A percentile compares a stretch with the other conserved stretches of the same genome.
These are phyloP conservation scores for Dynastes maya DNA, from an alignment of 2,888 invertebrate genomes.

Conservation along the genomic window DNA sequence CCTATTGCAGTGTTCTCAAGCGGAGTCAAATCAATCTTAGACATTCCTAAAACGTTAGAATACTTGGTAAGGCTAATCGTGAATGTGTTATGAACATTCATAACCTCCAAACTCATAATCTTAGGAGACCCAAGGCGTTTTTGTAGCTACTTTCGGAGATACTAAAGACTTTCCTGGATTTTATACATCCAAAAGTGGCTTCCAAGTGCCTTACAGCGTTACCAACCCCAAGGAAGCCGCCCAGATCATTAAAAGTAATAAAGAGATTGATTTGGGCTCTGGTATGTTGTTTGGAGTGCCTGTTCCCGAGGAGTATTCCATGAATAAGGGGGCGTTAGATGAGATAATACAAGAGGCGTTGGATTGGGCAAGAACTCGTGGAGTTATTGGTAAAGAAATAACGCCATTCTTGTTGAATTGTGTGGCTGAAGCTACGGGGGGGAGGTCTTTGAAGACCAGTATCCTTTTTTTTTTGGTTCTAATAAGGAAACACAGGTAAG, in stretches of 20 bases:
- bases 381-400: slow-evolving; percentile 87
- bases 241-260: slow-evolving; percentile 75
- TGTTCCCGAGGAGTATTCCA: slow-evolving; percentile 82
- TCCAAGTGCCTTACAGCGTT: slow-evolving; percentile 81
- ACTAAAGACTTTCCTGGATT: slow-evolving; percentile 91
- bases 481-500: too few species aligned
- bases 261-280: slow-evolving; percentile 71
- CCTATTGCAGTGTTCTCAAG: slow-evolving; percentile 94
- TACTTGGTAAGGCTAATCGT: slow-evolving; percentile 78
- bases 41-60: slow-evolving; percentile 94
- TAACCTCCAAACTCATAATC: slow-evolving; percentile 38
- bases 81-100: too few species aligned
- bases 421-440: slow-evolving; percentile 85
- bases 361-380: slow-evolving; percentile 73
- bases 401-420: slow-evolving; percentile 92
- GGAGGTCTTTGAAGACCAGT: slow-evolving; percentile 90
- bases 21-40: slow-evolving; percentile 97
- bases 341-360: slow-evolving; percentile 82
- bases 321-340: slow-evolving; percentile 77
- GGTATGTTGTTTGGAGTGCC: slow-evolving; percentile 93
- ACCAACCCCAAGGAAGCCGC: slow-evolving; percentile 80
- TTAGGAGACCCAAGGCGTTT: slow-evolving; percentile 96
- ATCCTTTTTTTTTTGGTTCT: slow-evolving; percentile 73
- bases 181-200: slow-evolving; percentile 86
- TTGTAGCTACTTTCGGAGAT: slow-evolving; percentile 85